Evolutionary conservation across 2,113 vertebrate species (phyloP).

Genomic region (Tyrannus savana): DNA sequence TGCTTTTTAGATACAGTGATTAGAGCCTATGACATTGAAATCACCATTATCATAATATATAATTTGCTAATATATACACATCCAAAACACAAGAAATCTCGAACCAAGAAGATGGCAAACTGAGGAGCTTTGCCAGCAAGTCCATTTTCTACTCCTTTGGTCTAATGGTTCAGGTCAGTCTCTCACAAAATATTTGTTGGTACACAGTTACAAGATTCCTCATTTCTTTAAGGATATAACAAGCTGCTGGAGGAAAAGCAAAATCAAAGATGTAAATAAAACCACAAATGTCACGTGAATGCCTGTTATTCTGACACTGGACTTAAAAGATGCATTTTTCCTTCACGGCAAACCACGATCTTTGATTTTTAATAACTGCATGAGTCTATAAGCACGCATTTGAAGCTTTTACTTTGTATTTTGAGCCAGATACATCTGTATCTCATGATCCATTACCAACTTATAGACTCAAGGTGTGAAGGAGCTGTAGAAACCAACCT

Average conservation of each 20-base stretch:
- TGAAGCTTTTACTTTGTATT: not conserved
- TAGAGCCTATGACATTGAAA: not conserved
- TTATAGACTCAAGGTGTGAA: not conserved
- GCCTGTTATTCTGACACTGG: not conserved
- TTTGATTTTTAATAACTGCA: not conserved
- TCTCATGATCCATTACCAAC: not conserved
- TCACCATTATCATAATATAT: fast-evolving
- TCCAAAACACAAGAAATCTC: not conserved
- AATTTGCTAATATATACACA: not conserved
- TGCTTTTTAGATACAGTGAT: not conserved
- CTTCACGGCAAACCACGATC: not conserved
- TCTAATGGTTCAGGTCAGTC: not conserved
- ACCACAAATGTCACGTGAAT: not conserved
- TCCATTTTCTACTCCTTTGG: not conserved
- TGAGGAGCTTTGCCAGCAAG: not conserved
- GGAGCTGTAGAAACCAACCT: not conserved
- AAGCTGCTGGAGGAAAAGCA: conserved; percentile 45
- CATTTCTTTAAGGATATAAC: not conserved
- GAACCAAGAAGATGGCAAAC: not conserved
- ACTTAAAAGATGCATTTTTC: not conserved
- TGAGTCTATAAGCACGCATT: not conserved
- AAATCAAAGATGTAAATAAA: conserved; percentile 53
- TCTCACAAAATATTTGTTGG: conserved; percentile 5
- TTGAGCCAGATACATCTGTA: too few species aligned
- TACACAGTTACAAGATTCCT: not conserved